Base-by-base conservation (phyloP, 2,888 invertebrate species). In the Ophraella communa region DNA sequence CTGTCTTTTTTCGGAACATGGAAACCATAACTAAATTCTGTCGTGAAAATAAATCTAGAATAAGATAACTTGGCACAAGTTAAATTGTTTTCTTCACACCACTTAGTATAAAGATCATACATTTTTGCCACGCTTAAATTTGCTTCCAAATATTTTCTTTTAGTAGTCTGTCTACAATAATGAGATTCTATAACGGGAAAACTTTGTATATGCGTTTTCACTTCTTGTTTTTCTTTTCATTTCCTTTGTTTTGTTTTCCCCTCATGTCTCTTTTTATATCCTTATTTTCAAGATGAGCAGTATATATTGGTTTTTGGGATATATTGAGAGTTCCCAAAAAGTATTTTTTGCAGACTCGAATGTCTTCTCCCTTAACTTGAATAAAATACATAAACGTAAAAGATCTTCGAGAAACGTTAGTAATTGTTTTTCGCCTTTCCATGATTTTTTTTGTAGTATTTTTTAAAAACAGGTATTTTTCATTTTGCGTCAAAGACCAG, bases 21-120 rank as follows among this genome's bases (percentile, higher is more conserved):
- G 24, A 70, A 69, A 24, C 64, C 64, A 54, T 67, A 67, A 55
- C 67, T 70, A 27, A 70, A 70, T 8, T 68, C 45, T 11, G 64
- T 70, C 4, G 33, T 24, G 21, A 68, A 68, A 47, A 70, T 68
- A 21, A 27, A 24, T 51, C 51, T 24, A 51, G 24, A 51, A 51
- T 51, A 51, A 11, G 51, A 51, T 51, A 51, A 30, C 17, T 51
- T 51, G 24, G 27, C 51, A 14, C 27, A 7, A 51, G 11, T 14
- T 27, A 18, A 27, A 18, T 51, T 27, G 27, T 51, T 51, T 27
- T 51, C 51, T 17, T 51, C 3, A 27, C 51, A 51, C 51, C 51
- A 51, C 51, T 51, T 51, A 27, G 51, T 51, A 51, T 51, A 51
- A 51, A 51, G 51, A 14, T 18, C 27, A 51, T 51, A 51, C 51